Base-by-base conservation (phyloP, 2,113 vertebrate species). In the Siniperca chuatsi region DNA sequence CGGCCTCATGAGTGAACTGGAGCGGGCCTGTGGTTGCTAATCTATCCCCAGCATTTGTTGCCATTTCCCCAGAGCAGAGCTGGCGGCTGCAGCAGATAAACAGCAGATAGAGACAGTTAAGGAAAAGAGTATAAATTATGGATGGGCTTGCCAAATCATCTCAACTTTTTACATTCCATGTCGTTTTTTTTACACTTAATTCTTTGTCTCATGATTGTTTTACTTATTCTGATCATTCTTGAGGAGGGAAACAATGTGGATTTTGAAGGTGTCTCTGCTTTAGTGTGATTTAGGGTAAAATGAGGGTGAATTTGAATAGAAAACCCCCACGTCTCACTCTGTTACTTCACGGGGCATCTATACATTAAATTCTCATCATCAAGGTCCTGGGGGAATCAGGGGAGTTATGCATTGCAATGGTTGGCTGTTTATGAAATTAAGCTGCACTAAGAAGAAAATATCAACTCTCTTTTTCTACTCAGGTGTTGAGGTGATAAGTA, bases 21-120 rank as follows among this genome's bases (percentile, higher is more conserved):
- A 87, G 86, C 84, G 44, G 82, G 84, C 88, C 91, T 95, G 94
- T 95, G 95, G 94, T 95, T 94, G 84, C 91, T 95, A 95, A 95
- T 95, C 94, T 95, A 55, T 94, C 84, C 64, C 82, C 25, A 88
- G 91, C 95, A 95, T 95, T 95, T 92, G 91, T 83, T 87, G 86
- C 94, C 91, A 94, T 95, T 95, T 95, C 94, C 95, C 93, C 88
- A 93, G 90, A 90, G 87, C 73, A 90, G 87, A 85, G 92, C 90
- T 88, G 92, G 66, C 82, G 70, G 88, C 90, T 74, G 83, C 84
- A 86, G 64, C 69, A 90, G 93, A 95, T 94, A 95, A 94, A 87
- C 84, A 92, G 57, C 77, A 88, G 92, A 95, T 90, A 92, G 79
- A 92, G 82, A 70, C 86, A 85, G 83, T 85, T 84, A 81, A 90